These are phyloP conservation scores for Caiman crocodilus DNA, from an alignment of 2,797 vertebrate species.

Conservation along the genomic window DNA sequence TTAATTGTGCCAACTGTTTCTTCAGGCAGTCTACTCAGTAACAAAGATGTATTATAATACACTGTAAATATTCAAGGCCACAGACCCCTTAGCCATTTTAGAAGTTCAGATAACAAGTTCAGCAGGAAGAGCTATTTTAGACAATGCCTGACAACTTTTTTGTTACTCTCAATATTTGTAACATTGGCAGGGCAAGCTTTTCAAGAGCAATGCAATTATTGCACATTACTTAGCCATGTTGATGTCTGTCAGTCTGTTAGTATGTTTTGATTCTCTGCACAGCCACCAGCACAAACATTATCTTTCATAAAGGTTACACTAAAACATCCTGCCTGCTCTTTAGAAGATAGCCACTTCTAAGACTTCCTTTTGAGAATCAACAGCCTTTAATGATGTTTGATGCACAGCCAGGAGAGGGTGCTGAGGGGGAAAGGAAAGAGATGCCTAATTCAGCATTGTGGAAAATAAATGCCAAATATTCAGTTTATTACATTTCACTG, in stretches of 20 bases:
- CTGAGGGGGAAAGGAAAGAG: background rate
- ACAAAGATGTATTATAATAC: background rate
- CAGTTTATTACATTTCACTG: conserved; percentile 4
- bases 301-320: conserved; percentile 63
- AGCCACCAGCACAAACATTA: conserved; percentile 24
- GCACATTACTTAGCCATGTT: background rate
- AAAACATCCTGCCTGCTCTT: conserved; percentile 67
- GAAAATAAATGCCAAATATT: conserved; percentile 57
- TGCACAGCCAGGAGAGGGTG: conserved; percentile 62
- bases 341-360: conserved; percentile 75
- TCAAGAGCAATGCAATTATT: conserved; percentile 18
- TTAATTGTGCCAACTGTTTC: conserved; percentile 33
- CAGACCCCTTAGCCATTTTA: background rate
- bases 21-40: background rate
- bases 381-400: conserved; percentile 64
- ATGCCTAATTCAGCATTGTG: conserved; percentile 34
- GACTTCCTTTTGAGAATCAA: conserved; percentile 61
- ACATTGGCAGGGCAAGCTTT: conserved; percentile 5
- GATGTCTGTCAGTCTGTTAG: background rate
- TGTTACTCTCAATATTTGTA: background rate
- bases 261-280: conserved; percentile 15
- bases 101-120: conserved; percentile 15
- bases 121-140: background rate
- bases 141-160: background rate
- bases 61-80: background rate